These are phyloP conservation scores for Miichthys miiuy DNA, from an alignment of 2,797 vertebrate genomes.

Conservation along the genomic window DNA sequence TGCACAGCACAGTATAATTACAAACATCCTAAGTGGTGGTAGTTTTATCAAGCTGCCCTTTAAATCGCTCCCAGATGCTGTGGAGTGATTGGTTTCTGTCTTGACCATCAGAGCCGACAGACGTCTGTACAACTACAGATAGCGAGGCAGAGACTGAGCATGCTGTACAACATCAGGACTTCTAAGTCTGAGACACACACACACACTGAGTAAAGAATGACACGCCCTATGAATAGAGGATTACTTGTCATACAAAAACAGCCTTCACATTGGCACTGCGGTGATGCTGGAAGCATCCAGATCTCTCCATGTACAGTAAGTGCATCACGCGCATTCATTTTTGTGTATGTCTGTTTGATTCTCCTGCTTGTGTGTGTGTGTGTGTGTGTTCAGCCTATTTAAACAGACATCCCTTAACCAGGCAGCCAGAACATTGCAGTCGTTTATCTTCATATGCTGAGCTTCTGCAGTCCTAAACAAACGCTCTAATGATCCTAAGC, in stretches of 20 bases:
- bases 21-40: too few relatives aligned
- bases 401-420: slow-evolving; percentile 12
- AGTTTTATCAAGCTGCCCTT: too few relatives aligned
- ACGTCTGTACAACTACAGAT: too few relatives aligned
- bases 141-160: too few relatives aligned
- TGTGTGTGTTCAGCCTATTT: slow-evolving; percentile 4
- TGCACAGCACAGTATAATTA: too few relatives aligned
- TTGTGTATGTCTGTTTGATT: slow-evolving; percentile 3
- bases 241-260: slow-evolving; percentile 24
- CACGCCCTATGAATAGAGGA: not conserved
- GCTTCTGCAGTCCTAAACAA: slow-evolving; percentile 24
- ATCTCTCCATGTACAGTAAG: not conserved
- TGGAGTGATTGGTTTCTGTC: too few relatives aligned
- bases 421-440: slow-evolving; percentile 28
- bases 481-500: slow-evolving; percentile 31
- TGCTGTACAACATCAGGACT: too few relatives aligned
- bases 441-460: slow-evolving; percentile 43
- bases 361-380: not conserved
- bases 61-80: too few relatives aligned
- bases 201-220: not conserved
- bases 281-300: not conserved
- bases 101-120: too few relatives aligned
- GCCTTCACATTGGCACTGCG: slow-evolving; percentile 7
- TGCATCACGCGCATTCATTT: not conserved
- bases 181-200: not conserved